Conservation (phyloP, 1,140 invertebrate species). For the Rhyzopertha dominica region DNA sequence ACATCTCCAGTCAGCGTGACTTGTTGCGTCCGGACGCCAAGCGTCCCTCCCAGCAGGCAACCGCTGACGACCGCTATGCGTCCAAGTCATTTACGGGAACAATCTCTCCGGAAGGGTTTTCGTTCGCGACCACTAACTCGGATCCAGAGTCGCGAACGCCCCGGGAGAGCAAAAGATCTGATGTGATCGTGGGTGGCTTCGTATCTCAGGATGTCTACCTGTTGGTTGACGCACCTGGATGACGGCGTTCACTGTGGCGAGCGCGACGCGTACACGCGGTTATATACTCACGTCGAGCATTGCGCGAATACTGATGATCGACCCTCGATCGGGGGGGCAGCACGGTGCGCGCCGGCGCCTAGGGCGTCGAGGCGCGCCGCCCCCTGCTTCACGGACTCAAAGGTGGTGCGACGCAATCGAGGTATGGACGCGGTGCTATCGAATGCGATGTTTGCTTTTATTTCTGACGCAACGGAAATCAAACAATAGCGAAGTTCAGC, state of each 20-base stretch:
- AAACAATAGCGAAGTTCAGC: no score
- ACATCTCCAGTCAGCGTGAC: slow-evolving; percentile 26
- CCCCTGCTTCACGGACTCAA: slow-evolving; percentile 21
- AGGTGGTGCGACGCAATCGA: no score
- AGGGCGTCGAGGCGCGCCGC: slow-evolving; percentile 14
- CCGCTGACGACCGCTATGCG: slow-evolving; percentile 19
- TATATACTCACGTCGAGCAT: slow-evolving; percentile 40
- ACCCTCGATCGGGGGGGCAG: slow-evolving; percentile 26
- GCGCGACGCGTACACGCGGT: slow-evolving; percentile 30
- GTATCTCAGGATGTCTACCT: slow-evolving; percentile 23
- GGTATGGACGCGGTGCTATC: no score
- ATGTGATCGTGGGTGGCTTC: slow-evolving; percentile 3
- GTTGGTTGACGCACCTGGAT: slow-evolving; percentile 25
- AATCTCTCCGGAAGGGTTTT: slow-evolving; percentile 28
- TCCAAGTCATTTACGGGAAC: slow-evolving; percentile 30
- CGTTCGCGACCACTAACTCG: no score
- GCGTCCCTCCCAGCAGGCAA: slow-evolving; percentile 6
- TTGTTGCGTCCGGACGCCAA: slow-evolving; percentile 34
- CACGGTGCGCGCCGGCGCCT: slow-evolving; percentile 10
- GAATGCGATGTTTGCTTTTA: no score
- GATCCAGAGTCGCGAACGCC: no score
- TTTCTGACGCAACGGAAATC: no score
- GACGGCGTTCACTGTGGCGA: slow-evolving; percentile 29
- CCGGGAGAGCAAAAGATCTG: background rate
- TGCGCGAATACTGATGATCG: slow-evolving; percentile 41